These are phyloP conservation scores for Pterobdella sp. DNA, from an alignment of 2,888 invertebrate genomes.

Conservation along the genomic window DNA sequence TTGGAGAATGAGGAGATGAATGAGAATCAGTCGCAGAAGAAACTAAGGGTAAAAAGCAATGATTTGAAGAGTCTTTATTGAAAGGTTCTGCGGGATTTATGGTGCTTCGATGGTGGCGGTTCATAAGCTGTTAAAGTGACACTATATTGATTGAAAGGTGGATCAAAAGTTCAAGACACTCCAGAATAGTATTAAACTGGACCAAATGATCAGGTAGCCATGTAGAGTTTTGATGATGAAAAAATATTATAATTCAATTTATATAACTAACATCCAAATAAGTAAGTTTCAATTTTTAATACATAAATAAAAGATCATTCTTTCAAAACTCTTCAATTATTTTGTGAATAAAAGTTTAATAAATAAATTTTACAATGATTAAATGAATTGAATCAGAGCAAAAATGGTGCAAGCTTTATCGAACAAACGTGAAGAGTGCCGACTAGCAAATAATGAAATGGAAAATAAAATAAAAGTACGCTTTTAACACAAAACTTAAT, in stretches of 20 bases:
- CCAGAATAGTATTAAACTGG: slow-evolving; percentile 19
- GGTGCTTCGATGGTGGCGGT: too few species aligned
- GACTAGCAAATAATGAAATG: slow-evolving; percentile 12
- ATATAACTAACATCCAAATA: too few species aligned
- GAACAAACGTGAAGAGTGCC: slow-evolving; percentile 26
- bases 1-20: slow-evolving; percentile 26
- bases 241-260: not conserved
- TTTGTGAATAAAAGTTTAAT: too few species aligned
- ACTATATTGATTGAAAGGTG: too few species aligned
- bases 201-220: not conserved
- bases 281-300: too few species aligned
- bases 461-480: slow-evolving; percentile 2
- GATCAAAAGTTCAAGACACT: slow-evolving; percentile 19
- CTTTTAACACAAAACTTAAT: too few species aligned
- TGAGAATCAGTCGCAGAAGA: slow-evolving; percentile 7
- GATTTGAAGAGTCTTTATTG: not conserved
- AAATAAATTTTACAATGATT: too few species aligned
- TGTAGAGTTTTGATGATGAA: not conserved
- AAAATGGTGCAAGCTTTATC: slow-evolving; percentile 24
- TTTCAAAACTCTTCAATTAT: too few species aligned
- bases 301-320: too few species aligned
- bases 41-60: not conserved
- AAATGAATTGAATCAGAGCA: too few species aligned
- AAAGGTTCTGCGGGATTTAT: not conserved
- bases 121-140: too few species aligned